Percentiles rank a stretch among this genome's conserved stretches.
Evolutionary conservation across 1,140 invertebrate species (phyloP).

Genomic region (Nixonia krombeini): DNA sequence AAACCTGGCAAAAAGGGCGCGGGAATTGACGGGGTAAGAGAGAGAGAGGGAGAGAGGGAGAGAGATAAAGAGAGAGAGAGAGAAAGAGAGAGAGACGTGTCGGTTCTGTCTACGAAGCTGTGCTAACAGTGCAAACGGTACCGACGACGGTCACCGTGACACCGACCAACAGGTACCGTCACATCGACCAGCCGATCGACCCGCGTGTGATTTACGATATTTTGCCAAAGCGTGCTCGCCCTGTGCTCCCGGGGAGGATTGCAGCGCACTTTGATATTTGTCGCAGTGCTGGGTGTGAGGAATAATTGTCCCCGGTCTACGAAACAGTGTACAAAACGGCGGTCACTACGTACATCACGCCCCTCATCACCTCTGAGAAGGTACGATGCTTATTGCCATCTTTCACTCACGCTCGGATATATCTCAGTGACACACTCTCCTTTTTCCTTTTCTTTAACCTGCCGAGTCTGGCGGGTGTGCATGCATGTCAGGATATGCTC

Average conservation of each 20-base stretch:
- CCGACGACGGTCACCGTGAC: conserved; percentile 15
- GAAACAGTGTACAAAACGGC: conserved; percentile 68
- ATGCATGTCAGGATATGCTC: too few relatives aligned
- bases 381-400: conserved; percentile 44
- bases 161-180: conserved; percentile 47
- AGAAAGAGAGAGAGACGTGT: too few relatives aligned
- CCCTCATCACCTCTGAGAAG: conserved; percentile 71
- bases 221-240: conserved; percentile 6
- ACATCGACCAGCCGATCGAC: conserved; percentile 15
- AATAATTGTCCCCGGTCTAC: conserved; percentile 43
- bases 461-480: too few relatives aligned
- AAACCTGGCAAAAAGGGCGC: too few relatives aligned
- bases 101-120: too few relatives aligned
- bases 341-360: conserved; percentile 71
- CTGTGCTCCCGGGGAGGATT: conserved; percentile 21
- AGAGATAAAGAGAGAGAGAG: too few relatives aligned
- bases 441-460: too few relatives aligned
- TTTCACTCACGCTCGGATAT: too few relatives aligned
- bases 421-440: too few relatives aligned
- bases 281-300: conserved; percentile 47
- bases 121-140: conserved; percentile 13
- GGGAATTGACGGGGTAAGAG: background rate
- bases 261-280: conserved; percentile 52
- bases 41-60: too few relatives aligned
- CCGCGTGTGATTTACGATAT: conserved; percentile 34